A percentile compares a stretch with the other conserved stretches of the same genome.
These are phyloP conservation scores for Leptopilina boulardi DNA, from an alignment of 1,140 invertebrate species.

Conservation along the genomic window DNA sequence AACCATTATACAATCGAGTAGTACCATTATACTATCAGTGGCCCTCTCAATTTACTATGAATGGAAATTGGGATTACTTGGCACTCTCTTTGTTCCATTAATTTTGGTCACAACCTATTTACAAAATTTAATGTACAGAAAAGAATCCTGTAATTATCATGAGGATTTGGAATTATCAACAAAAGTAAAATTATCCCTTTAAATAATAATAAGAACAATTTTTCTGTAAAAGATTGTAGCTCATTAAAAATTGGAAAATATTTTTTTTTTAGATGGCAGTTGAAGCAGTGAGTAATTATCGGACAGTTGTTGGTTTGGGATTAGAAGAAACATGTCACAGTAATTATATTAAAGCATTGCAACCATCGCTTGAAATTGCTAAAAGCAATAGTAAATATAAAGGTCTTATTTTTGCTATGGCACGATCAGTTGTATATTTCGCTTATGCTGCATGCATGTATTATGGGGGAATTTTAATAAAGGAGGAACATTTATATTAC, in stretches of 20 bases:
- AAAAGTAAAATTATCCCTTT: slow-evolving; percentile 64
- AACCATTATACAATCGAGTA: slow-evolving; percentile 81
- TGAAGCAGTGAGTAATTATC: slow-evolving; percentile 86
- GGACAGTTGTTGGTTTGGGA: slow-evolving; percentile 86
- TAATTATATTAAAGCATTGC: slow-evolving; percentile 79
- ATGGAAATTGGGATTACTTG: slow-evolving; percentile 84
- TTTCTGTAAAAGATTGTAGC: no score
- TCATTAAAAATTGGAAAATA: slow-evolving; percentile 37
- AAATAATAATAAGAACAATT: no score
- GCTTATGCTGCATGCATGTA: slow-evolving; percentile 84
- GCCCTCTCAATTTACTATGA: slow-evolving; percentile 82
- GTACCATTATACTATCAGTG: slow-evolving; percentile 80
- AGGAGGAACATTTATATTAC: slow-evolving; percentile 78
- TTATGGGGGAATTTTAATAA: slow-evolving; percentile 84
- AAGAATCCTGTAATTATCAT: slow-evolving; percentile 78
- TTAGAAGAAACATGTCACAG: slow-evolving; percentile 81
- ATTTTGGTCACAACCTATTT: slow-evolving; percentile 80
- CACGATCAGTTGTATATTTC: slow-evolving; percentile 85
- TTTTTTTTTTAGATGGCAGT: slow-evolving; percentile 84
- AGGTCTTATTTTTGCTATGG: slow-evolving; percentile 83
- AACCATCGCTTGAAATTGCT: slow-evolving; percentile 75
- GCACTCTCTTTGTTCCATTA: slow-evolving; percentile 82
- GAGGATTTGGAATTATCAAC: slow-evolving; percentile 80
- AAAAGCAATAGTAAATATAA: slow-evolving; percentile 80
- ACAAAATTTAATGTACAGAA: slow-evolving; percentile 79